phyloP scores from a whole-genome alignment of 2,797 vertebrate genomes.

The Triplophysa yarkandensis region DNA sequence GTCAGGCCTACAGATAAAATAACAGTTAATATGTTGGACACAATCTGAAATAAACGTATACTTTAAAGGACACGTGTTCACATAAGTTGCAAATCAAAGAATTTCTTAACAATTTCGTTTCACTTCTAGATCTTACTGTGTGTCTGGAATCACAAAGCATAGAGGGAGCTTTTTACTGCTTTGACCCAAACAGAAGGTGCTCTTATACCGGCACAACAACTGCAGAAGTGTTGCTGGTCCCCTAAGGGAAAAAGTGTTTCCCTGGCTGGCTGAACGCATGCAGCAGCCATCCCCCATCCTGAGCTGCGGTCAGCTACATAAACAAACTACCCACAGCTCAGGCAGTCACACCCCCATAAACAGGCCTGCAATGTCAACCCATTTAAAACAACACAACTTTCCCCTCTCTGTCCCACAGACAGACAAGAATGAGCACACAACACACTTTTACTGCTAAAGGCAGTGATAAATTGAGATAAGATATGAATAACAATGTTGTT shows the following conservation, averaged over 20 bases:
- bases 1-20: slow-evolving; percentile 19
- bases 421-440: slow-evolving; percentile 9
- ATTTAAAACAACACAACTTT: slow-evolving; percentile 5
- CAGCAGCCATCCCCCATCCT: slow-evolving; percentile 7
- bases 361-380: slow-evolving; percentile 12
- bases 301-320: slow-evolving; percentile 46
- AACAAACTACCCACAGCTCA: slow-evolving; percentile 46
- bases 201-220: slow-evolving; percentile 57
- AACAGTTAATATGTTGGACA: slow-evolving; percentile 20
- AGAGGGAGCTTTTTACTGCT: slow-evolving; percentile 50
- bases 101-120: slow-evolving; percentile 29
- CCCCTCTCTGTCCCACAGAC: background rate
- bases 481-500: background rate
- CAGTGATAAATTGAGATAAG: slow-evolving; percentile 7
- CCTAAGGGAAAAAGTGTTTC: slow-evolving; percentile 31
- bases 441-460: background rate
- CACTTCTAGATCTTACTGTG: slow-evolving; percentile 32
- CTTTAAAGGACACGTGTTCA: slow-evolving; percentile 36
- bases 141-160: slow-evolving; percentile 48
- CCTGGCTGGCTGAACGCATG: slow-evolving; percentile 1
- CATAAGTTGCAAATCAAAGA: slow-evolving; percentile 44
- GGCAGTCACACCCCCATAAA: slow-evolving; percentile 26
- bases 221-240: slow-evolving; percentile 49
- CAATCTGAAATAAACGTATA: slow-evolving; percentile 24
- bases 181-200: slow-evolving; percentile 54